phyloP scores from a whole-genome alignment of 2,797 vertebrate species.

The Furcifer pardalis region DNA sequence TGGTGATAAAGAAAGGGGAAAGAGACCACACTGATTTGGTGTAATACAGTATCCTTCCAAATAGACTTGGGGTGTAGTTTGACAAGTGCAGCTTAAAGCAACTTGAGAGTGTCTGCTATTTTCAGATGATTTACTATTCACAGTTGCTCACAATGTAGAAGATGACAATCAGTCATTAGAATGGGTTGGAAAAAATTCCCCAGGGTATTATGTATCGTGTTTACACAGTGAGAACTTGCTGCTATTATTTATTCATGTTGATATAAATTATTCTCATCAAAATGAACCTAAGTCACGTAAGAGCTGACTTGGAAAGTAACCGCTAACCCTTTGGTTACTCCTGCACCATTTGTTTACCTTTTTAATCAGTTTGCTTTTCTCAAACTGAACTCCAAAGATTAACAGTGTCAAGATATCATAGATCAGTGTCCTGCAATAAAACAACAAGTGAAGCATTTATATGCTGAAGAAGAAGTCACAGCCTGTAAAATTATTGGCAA shows the following conservation, averaged over 20 bases:
- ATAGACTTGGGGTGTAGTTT: conserved; percentile 32
- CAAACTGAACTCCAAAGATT: conserved; percentile 66
- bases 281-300: conserved; percentile 75
- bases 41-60: conserved; percentile 25
- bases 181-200: conserved; percentile 48
- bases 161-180: conserved; percentile 59
- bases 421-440: conserved; percentile 58
- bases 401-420: conserved; percentile 55
- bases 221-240: conserved; percentile 72
- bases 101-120: conserved; percentile 41
- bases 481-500: conserved; percentile 33
- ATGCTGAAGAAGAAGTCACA: conserved; percentile 36
- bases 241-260: conserved; percentile 75
- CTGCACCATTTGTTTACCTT: conserved; percentile 34
- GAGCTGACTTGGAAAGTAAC: conserved; percentile 65
- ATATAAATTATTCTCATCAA: conserved; percentile 74
- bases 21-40: conserved; percentile 38
- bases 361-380: conserved; percentile 55
- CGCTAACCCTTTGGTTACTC: conserved; percentile 53
- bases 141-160: conserved; percentile 55
- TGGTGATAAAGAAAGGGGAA: conserved; percentile 22
- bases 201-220: conserved; percentile 67
- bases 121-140: conserved; percentile 62
- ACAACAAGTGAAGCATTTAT: conserved; percentile 44
- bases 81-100: conserved; percentile 63